Evolutionary conservation across 2,113 vertebrate genomes (phyloP).

Genomic region (Varanus komodoensis): DNA sequence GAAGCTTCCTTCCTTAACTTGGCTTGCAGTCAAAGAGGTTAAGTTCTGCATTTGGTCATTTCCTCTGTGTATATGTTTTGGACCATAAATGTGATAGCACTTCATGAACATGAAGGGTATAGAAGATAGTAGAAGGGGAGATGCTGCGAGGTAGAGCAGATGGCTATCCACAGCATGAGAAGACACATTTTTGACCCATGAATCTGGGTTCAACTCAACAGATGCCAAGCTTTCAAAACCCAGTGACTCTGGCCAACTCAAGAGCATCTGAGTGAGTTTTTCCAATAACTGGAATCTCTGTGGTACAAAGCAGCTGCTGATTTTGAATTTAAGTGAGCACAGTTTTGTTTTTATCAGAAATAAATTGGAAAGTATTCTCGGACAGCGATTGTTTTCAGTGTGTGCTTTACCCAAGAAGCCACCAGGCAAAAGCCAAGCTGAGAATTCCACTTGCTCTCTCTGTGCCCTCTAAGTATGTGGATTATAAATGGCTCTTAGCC

Average conservation of each 20-base stretch:
- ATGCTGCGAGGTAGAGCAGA: constrained; percentile 53
- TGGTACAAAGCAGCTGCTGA: constrained; percentile 35
- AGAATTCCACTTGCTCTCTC: constrained; percentile 7
- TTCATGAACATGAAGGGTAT: constrained; percentile 49
- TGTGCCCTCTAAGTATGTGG: constrained; percentile 57
- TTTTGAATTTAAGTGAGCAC: constrained; percentile 22
- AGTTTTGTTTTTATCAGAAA: neutral
- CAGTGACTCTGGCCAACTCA: constrained; percentile 62
- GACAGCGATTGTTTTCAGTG: neutral
- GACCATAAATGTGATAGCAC: constrained; percentile 59
- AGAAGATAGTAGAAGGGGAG: constrained; percentile 54
- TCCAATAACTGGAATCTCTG: constrained; percentile 32
- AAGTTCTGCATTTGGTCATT: constrained; percentile 61
- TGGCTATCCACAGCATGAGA: constrained; percentile 73
- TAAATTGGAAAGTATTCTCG: neutral
- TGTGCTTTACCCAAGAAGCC: constrained; percentile 28
- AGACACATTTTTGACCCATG: constrained; percentile 69
- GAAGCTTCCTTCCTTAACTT: constrained; percentile 65
- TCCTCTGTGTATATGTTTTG: constrained; percentile 59
- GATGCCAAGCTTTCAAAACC: constrained; percentile 62
- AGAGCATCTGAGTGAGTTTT: constrained; percentile 14
- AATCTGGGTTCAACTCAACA: constrained; percentile 73
- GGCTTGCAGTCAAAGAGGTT: constrained; percentile 58
- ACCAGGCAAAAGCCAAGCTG: constrained; percentile 37
- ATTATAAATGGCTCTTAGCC: constrained; percentile 58